Evolutionary conservation across 2,113 vertebrate species (phyloP), one percentile per base, ranked within the genome.

Genomic region (Euleptes europaea): DNA sequence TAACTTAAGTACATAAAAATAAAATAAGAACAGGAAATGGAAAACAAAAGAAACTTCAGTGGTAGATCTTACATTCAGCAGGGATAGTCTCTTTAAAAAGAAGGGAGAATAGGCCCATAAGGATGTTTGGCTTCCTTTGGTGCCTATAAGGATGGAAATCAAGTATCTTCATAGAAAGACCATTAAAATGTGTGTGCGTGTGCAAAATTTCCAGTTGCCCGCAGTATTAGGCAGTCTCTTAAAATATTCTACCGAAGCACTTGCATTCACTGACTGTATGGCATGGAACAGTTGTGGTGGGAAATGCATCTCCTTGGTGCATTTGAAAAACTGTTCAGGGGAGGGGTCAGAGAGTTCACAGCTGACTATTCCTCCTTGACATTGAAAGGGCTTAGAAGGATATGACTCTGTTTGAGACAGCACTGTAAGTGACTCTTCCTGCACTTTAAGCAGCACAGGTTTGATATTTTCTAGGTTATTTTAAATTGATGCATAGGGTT

Each of bases 401-500:
- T 60, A 60, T 60, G 23, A 60, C 57, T 57, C 54, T 23, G 57
- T 60, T 60, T 60, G 23, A 21, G 57, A 60, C 57, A 60, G 21
- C 57, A 60, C 57, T 60, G 57, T 60, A 60, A 60, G 19, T 60
- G 66, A n/a, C 12, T 67, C 65, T 35, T 21, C 15, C 28, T 70
- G 14, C 26, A 57, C 31, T 71, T 44, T 44, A n/a, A 28, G 42
- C n/a, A 54, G 47, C 17, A 70, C 2, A 42, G 38, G 21, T 60
- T 71, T 60, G 51, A 44, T 3, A 4, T 86, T 82, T 76, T 19
- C 42, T 85, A 71, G 51, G 26, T 51, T 13, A 35, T 90, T 65
- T 87, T 69, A 89, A 89, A 81, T 38, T 21, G 28, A 63, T 72
- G 54, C n/a, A 28, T 78, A 74, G 10, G 7, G 40, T 38, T 9